These are phyloP conservation scores for Campaea margaritaria DNA, from an alignment of 2,888 invertebrate genomes.

Conservation along the genomic window DNA sequence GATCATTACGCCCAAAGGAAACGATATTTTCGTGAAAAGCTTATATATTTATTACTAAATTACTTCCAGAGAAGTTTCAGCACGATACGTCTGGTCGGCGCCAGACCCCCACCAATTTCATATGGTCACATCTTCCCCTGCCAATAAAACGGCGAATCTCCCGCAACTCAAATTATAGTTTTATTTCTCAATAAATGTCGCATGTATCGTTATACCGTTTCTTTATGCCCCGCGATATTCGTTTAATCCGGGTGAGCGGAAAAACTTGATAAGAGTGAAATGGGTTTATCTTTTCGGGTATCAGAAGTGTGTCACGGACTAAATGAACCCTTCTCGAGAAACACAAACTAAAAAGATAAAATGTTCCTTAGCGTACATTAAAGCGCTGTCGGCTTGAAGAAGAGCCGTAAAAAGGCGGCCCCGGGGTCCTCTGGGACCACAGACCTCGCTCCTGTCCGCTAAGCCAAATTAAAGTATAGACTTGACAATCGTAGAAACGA, in stretches of 20 bases:
- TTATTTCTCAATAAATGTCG: slow-evolving; percentile 60
- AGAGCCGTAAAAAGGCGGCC: slow-evolving; percentile 75
- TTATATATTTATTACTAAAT: slow-evolving; percentile 34
- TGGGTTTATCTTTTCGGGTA: slow-evolving; percentile 71
- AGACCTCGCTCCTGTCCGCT: slow-evolving; percentile 53
- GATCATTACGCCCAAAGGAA: slow-evolving; percentile 40
- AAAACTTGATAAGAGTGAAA: slow-evolving; percentile 64
- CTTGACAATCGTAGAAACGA: slow-evolving; percentile 50
- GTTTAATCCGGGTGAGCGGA: slow-evolving; percentile 60
- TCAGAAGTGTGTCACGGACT: slow-evolving; percentile 76
- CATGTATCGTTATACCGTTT: slow-evolving; percentile 40
- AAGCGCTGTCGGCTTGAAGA: slow-evolving; percentile 72
- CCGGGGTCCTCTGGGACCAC: slow-evolving; percentile 62
- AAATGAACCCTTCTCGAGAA: slow-evolving; percentile 78
- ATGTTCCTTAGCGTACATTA: slow-evolving; percentile 81
- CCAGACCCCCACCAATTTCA: slow-evolving; percentile 64
- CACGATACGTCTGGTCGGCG: slow-evolving; percentile 61
- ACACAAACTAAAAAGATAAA: slow-evolving; percentile 82
- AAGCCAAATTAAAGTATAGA: slow-evolving; percentile 74
- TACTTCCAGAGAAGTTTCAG: slow-evolving; percentile 32
- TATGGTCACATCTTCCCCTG: slow-evolving; percentile 51
- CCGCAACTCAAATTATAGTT: slow-evolving; percentile 55
- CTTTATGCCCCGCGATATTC: slow-evolving; percentile 38
- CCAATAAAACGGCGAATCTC: slow-evolving; percentile 60
- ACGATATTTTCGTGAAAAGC: slow-evolving; percentile 32